phyloP scores from a whole-genome alignment of 2,797 vertebrate species.

The Poeciliopsis presidionis region DNA sequence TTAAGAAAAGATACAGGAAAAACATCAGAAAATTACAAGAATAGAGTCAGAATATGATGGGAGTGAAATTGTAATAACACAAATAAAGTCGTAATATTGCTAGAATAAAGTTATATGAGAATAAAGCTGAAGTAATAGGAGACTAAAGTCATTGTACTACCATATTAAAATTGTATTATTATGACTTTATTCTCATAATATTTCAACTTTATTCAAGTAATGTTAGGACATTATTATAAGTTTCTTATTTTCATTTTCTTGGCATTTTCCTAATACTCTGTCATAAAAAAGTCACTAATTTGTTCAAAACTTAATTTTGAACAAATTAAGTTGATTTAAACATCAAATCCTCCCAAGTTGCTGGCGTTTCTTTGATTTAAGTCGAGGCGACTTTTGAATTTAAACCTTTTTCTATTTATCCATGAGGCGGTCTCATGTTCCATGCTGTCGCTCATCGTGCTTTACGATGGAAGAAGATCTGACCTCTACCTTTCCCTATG shows the following conservation, averaged over 20 bases:
- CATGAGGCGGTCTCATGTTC: background rate
- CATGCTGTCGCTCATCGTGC: background rate
- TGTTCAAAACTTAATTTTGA: background rate
- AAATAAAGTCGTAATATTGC: too few relatives aligned
- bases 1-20: too few relatives aligned
- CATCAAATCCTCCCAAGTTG: background rate
- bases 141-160: too few relatives aligned
- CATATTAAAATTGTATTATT: background rate
- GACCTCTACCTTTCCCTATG: background rate
- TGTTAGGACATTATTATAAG: too few relatives aligned
- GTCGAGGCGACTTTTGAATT: background rate
- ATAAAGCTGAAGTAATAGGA: background rate
- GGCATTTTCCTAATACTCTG: too few relatives aligned
- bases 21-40: too few relatives aligned
- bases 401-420: background rate
- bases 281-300: background rate
- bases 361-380: background rate
- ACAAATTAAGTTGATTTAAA: background rate
- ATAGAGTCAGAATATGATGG: too few relatives aligned
- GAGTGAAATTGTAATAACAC: too few relatives aligned
- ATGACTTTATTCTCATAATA: background rate
- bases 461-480: background rate
- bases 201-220: too few relatives aligned
- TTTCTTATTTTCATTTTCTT: too few relatives aligned
- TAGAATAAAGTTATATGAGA: too few relatives aligned